These are phyloP conservation scores for Seriola quinqueradiata DNA, from an alignment of 2,113 vertebrate species.

Conservation along the genomic window DNA sequence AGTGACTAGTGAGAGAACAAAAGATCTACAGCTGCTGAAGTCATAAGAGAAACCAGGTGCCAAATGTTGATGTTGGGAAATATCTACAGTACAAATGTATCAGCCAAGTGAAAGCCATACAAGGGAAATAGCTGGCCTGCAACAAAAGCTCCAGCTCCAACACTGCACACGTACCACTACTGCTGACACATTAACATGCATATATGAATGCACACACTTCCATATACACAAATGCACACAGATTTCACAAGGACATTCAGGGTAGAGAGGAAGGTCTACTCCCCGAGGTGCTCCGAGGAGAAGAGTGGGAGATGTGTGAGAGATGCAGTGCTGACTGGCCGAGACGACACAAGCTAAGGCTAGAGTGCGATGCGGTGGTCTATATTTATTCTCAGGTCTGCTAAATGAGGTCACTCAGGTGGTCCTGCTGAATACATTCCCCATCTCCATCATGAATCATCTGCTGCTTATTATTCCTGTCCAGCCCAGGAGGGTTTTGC, in stretches of 20 bases:
- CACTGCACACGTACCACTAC: constrained; percentile 34
- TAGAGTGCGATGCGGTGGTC: constrained; percentile 56
- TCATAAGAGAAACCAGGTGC: constrained; percentile 85
- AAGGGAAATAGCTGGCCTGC: constrained; percentile 54
- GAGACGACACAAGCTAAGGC: constrained; percentile 54
- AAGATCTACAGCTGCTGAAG: constrained; percentile 84
- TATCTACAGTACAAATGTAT: constrained; percentile 74
- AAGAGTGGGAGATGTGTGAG: constrained; percentile 63
- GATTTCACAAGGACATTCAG: constrained; percentile 62
- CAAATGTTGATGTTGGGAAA: constrained; percentile 84
- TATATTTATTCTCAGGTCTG: constrained; percentile 84
- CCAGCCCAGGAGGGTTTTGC: constrained; percentile 65
- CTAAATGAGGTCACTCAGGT: constrained; percentile 86
- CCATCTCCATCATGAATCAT: constrained; percentile 84
- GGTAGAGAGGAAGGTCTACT: constrained; percentile 41
- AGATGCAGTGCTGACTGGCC: constrained; percentile 49
- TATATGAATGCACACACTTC: constrained; percentile 12
- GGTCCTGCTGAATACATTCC: constrained; percentile 81
- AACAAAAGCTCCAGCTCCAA: constrained; percentile 59
- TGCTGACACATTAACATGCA: constrained; percentile 55
- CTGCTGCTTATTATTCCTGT: constrained; percentile 83
- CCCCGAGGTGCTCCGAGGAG: constrained; percentile 51
- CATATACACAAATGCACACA: constrained; percentile 37
- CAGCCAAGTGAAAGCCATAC: constrained; percentile 61
- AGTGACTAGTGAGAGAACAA: constrained; percentile 82